These are phyloP conservation scores for Drosophila prolongata DNA, from an alignment of 2,888 invertebrate species.

Conservation along the genomic window DNA sequence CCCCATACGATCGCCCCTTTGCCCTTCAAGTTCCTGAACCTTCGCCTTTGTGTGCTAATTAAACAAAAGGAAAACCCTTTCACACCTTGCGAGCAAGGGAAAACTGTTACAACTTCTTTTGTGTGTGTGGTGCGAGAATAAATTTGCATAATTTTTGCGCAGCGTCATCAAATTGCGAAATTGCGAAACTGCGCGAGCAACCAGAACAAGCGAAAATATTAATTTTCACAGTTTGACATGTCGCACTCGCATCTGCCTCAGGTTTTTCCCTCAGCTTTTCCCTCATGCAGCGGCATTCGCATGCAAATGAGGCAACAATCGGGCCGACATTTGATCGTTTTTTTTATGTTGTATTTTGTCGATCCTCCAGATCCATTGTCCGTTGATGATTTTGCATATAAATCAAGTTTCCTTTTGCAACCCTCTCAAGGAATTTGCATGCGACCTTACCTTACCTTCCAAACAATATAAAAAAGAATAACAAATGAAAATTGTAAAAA, in stretches of 20 bases:
- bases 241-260: slow-evolving; percentile 43
- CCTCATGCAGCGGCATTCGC: slow-evolving; percentile 59
- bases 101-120: slow-evolving; percentile 70
- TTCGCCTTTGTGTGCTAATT: slow-evolving; percentile 64
- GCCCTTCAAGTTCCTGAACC: slow-evolving; percentile 35
- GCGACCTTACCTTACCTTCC: slow-evolving; percentile 24
- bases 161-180: slow-evolving; percentile 54
- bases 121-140: slow-evolving; percentile 49
- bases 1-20: slow-evolving; percentile 13
- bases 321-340: slow-evolving; percentile 77
- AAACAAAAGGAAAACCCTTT: slow-evolving; percentile 74
- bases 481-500: slow-evolving; percentile 17
- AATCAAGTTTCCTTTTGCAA: slow-evolving; percentile 76
- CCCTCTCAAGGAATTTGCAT: slow-evolving; percentile 77
- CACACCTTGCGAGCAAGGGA: slow-evolving; percentile 62
- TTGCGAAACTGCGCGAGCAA: slow-evolving; percentile 39
- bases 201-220: slow-evolving; percentile 77
- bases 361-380: slow-evolving; percentile 51
- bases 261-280: slow-evolving; percentile 25
- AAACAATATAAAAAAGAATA: slow-evolving; percentile 20
- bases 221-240: slow-evolving; percentile 82
- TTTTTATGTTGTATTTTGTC: slow-evolving; percentile 43
- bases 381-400: slow-evolving; percentile 63
- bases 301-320: slow-evolving; percentile 80
- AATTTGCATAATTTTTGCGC: slow-evolving; percentile 80